Evolutionary conservation across 2,888 invertebrate genomes (phyloP), one percentile per base, ranked within the genome.

Genomic region (Myopa tessellatipennis): DNA sequence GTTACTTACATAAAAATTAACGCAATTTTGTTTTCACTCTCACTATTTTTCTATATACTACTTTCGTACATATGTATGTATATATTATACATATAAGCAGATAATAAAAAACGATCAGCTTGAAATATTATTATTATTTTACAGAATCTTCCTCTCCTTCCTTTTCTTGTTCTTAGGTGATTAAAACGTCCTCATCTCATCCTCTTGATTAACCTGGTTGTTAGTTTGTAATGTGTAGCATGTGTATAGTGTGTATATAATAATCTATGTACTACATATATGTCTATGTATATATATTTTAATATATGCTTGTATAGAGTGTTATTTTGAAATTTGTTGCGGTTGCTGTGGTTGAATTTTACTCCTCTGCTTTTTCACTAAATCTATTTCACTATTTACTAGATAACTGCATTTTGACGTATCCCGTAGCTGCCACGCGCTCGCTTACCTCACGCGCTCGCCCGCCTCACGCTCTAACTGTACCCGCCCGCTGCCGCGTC

Each of bases 401-500:
- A 79, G 74, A 79, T 79, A 79, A 79, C 79, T 79, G 79, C 79
- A 79, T 76, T 78, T 77, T 67, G 26, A 74, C 68, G 45, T 55
- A 58, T 60, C 40, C 60, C 58, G 34, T 68, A 80, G 80, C 79
- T 81, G 79, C 80, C 77, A 67, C 67, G 34, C 70, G 40, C 73
- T 36, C 26, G n/a, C 10, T n/a, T 70, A 50, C 76, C 26, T 34
- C 70, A 45, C 60, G 18, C 61, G 26, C 40, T 69, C 60, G 70
- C 45, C 45, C 70, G 4, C 40, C 60, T 45, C 68, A 34, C 45
- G 60, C 82, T 77, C 77, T 72, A 79, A 69, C 69, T 74, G 26
- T 69, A 81, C 18, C 80, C 81, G 81, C 80, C 79, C 79, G 78
- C 80, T 10, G 82, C 80, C 73, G 82, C 69, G 58, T 71, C 76